phyloP scores from a whole-genome alignment of 2,888 invertebrate species.

The Drosophila colorata region DNA sequence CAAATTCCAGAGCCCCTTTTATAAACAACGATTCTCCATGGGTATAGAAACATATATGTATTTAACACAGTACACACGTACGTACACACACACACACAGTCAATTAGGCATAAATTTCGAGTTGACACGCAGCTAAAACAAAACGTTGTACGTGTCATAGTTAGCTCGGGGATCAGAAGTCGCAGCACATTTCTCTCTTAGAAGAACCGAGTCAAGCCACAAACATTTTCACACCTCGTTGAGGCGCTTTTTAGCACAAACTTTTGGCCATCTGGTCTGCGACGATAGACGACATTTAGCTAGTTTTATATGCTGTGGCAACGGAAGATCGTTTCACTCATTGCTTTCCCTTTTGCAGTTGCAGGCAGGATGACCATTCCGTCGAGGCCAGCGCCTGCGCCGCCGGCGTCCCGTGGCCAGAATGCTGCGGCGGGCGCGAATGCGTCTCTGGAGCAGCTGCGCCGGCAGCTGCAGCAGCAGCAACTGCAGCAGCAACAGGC shows the following conservation, averaged over 20 bases:
- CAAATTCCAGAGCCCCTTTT: not conserved
- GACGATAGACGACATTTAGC: not conserved
- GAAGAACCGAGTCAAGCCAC: not conserved
- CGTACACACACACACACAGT: not conserved
- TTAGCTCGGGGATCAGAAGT: not conserved
- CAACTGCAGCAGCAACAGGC: conserved; percentile 77
- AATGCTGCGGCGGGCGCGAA: conserved; percentile 82
- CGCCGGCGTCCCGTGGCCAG: conserved; percentile 79
- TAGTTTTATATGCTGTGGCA: not conserved
- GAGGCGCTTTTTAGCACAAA: not conserved
- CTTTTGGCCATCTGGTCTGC: not conserved
- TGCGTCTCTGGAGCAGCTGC: conserved; percentile 83
- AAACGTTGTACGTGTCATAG: not conserved
- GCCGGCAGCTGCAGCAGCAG: conserved; percentile 77
- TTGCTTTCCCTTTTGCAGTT: conserved; percentile 1
- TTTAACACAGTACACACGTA: not conserved
- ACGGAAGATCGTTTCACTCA: conserved; percentile 1
- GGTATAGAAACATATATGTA: not conserved
- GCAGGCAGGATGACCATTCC: conserved; percentile 84
- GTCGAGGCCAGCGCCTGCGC: conserved; percentile 85
- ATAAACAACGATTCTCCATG: conserved; percentile 2
- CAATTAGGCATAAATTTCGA: not conserved
- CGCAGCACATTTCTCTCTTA: not conserved
- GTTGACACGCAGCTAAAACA: not conserved
- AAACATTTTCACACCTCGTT: not conserved